These are phyloP conservation scores for Gallinago stenura DNA, from an alignment of 2,797 vertebrate species.

Conservation along the genomic window DNA sequence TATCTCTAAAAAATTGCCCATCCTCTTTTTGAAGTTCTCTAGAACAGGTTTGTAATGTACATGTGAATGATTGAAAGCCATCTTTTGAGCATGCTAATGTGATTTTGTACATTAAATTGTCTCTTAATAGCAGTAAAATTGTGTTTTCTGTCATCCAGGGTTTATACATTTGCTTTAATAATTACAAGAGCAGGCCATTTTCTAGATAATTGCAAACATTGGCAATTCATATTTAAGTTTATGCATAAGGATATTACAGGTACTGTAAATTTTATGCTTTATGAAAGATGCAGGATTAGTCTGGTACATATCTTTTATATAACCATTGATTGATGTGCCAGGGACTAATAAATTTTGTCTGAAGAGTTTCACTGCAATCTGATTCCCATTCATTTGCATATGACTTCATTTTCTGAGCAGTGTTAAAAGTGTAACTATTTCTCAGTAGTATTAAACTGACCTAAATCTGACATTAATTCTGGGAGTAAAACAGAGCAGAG, in stretches of 20 bases:
- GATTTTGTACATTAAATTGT: slow-evolving; percentile 49
- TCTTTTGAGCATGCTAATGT: slow-evolving; percentile 31
- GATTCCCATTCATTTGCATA: slow-evolving; percentile 58
- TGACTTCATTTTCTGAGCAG: slow-evolving; percentile 38
- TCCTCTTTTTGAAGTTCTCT: not conserved
- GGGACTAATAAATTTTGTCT: slow-evolving; percentile 53
- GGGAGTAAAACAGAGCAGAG: not conserved
- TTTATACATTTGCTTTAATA: slow-evolving; percentile 56
- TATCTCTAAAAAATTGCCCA: not conserved
- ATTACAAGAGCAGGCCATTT: slow-evolving; percentile 55
- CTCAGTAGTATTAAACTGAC: not conserved
- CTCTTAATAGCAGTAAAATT: slow-evolving; percentile 47
- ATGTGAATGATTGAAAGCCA: slow-evolving; percentile 38
- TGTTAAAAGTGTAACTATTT: not conserved
- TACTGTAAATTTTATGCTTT: slow-evolving; percentile 40
- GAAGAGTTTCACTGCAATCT: slow-evolving; percentile 35
- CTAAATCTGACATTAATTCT: not conserved
- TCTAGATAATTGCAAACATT: slow-evolving; percentile 63
- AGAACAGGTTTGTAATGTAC: not conserved
- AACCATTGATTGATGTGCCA: slow-evolving; percentile 42
- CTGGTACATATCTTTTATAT: not conserved
- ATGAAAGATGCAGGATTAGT: slow-evolving; percentile 25
- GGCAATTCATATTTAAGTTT: slow-evolving; percentile 48
- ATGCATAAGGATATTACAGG: slow-evolving; percentile 37
- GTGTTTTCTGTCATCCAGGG: slow-evolving; percentile 30